Conservation (phyloP, 2,888 invertebrate genomes). For the Incurvaria masculella region DNA sequence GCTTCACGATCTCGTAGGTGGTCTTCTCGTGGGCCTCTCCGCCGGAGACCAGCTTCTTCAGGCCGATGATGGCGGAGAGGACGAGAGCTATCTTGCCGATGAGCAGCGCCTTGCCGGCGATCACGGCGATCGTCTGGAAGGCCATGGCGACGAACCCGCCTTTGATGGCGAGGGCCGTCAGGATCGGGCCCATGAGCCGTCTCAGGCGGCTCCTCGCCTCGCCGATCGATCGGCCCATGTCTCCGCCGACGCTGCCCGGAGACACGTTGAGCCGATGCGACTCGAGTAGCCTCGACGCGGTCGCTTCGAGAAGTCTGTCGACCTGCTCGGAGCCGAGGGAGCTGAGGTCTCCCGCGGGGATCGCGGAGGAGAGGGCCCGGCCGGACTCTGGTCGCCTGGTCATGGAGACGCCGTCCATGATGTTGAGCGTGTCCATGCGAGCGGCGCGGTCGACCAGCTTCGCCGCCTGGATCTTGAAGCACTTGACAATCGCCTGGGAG, state of each 20-base stretch:
- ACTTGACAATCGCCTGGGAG: conserved; percentile 63
- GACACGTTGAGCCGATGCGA: conserved; percentile 59
- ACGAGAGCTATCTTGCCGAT: conserved; percentile 82
- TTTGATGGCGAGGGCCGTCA: conserved; percentile 68
- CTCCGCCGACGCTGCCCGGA: conserved; percentile 34
- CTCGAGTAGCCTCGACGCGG: conserved; percentile 56
- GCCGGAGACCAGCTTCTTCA: conserved; percentile 71
- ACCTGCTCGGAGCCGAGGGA: conserved; percentile 58
- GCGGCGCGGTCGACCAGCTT: conserved; percentile 64
- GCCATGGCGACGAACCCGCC: conserved; percentile 71
- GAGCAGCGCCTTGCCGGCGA: conserved; percentile 78
- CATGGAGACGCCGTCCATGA: conserved; percentile 61
- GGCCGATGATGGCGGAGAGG: conserved; percentile 72
- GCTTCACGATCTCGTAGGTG: conserved; percentile 81
- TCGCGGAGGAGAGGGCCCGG: conserved; percentile 44
- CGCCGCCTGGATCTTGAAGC: conserved; percentile 67
- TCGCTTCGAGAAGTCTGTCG: conserved; percentile 55
- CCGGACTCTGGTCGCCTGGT: conserved; percentile 45
- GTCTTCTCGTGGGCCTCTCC: conserved; percentile 72
- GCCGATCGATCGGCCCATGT: conserved; percentile 43
- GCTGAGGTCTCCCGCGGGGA: conserved; percentile 58
- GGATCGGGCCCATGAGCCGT: conserved; percentile 63
- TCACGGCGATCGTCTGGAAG: conserved; percentile 69
- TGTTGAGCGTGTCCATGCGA: conserved; percentile 57
- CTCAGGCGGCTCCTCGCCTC: conserved; percentile 62